Evolutionary conservation across 2,113 vertebrate genomes (phyloP), one percentile per base, ranked within the genome.

Genomic region (Ardeotis arabs): DNA sequence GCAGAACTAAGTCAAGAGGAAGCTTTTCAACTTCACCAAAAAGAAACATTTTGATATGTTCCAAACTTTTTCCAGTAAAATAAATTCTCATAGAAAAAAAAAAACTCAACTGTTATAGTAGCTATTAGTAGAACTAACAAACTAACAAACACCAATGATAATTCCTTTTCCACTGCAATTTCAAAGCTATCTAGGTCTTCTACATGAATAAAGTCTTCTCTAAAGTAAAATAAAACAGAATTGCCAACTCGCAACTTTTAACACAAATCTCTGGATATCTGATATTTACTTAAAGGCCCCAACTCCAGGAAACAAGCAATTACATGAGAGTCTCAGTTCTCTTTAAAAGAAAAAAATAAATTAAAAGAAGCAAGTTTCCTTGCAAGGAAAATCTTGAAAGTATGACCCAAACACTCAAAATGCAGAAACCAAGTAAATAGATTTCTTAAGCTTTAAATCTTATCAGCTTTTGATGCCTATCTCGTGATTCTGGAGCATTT

Each of bases 231-330:
- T 27, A 58, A 79, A 84, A 14, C 15, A 37, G 16, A 68, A 68
- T 58, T 35, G 28, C 20, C 49, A 84, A 14, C 53, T 84, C 47
- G 12, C 2, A 3, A 78, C 56, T 94, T 90, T 90, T 7, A 77
- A 67, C 33, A 28, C 2, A 5, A 39, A 88, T 49, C 68, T 92
- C 56, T 92, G 69, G 87, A 27, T 70, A 84, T 63, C 83, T 45
- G 64, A 68, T 93, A 90, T 92, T 82, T 76, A 87, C 33, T 84
- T 89, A 72, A 93, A 96, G 69, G 33, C 52, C 37, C 7, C 58
- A 81, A 6, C 33, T 62, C 66, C 90, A 92, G 90, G 94, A 96
- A 96, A 90, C 35, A 72, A 75, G 52, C 72, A 90, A 90, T 93
- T 93, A 75, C 45, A 45, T 4, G 35, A 90, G 58, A 89, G 45